Conservation (phyloP, 2,113 vertebrate genomes). For the Psittacara wagleri region DNA sequence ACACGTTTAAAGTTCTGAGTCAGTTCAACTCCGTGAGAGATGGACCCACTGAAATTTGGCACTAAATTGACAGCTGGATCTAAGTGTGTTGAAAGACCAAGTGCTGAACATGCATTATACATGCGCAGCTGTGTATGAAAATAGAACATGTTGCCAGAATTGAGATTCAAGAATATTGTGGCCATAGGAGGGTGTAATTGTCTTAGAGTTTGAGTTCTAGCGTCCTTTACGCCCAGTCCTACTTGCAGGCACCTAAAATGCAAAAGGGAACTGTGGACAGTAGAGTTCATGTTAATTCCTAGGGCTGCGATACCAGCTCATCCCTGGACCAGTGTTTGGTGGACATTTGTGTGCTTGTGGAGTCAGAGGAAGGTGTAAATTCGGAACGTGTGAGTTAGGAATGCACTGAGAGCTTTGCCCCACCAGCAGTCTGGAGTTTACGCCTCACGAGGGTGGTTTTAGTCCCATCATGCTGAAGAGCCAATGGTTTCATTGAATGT, state of each 20-base stretch:
- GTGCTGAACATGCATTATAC: neutral
- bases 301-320: neutral
- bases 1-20: neutral
- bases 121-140: neutral
- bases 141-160: neutral
- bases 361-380: neutral
- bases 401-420: neutral
- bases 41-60: neutral
- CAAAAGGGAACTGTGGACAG: neutral
- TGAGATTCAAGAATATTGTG: conserved; percentile 48
- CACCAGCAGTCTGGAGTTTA: neutral
- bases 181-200: neutral
- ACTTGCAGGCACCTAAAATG: conserved; percentile 10
- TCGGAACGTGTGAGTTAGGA: neutral
- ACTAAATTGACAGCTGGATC: neutral
- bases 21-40: neutral
- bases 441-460: neutral
- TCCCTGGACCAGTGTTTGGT: neutral
- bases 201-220: neutral
- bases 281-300: neutral
- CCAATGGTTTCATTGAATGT: neutral
- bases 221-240: neutral
- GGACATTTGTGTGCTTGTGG: neutral
- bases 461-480: neutral
- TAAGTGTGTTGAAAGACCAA: neutral